Base-by-base conservation (phyloP, 2,888 invertebrate species). In the Dynastes hyllus region DNA sequence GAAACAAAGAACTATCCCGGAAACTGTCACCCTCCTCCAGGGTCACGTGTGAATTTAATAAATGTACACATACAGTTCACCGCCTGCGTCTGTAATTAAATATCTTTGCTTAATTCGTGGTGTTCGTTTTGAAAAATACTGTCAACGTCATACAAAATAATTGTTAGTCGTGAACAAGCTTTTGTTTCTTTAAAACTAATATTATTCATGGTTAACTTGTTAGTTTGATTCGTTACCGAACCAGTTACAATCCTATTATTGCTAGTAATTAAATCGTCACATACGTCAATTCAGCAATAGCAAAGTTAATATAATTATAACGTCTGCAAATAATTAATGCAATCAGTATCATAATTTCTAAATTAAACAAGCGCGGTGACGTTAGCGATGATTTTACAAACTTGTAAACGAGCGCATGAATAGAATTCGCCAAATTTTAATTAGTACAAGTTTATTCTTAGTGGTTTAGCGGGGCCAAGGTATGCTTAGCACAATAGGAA, bases 41-140 rank as follows among this genome's bases (percentile, higher is more conserved):
- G 85, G 86, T 86, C 87, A 87, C 87, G 87, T 87, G 87, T 88
- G 87, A 87, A 87, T 87, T 88, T 88, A 88, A 88, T 88, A 88
- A 88, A 87, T 86, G 86, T 87, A 85, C 87, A 87, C 86, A 65
- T 40, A 65, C 65, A 32, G 65, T n/a, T 65, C 37, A n/a, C 37
- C 32, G 86, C 84, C 85, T 86, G 84, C 84, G 81, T 82, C 82
- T 83, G 85, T 87, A 88, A 88, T 88, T 88, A 88, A 88, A 87
- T 87, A 87, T 86, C 86, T 86, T n/a, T 86, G 86, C 86, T 86
- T 86, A 87, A 87, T 87, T 86, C 85, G 83, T 85, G 82, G 83
- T 85, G 4, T 87, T 86, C 87, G 85, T 13, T 22, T 29, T 45
- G 22, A 8, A 58, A 22, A 58, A 58, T 22, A 58, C 8, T 8